Conservation (phyloP, 2,113 vertebrate genomes). For the Pleuronectes platessa region DNA sequence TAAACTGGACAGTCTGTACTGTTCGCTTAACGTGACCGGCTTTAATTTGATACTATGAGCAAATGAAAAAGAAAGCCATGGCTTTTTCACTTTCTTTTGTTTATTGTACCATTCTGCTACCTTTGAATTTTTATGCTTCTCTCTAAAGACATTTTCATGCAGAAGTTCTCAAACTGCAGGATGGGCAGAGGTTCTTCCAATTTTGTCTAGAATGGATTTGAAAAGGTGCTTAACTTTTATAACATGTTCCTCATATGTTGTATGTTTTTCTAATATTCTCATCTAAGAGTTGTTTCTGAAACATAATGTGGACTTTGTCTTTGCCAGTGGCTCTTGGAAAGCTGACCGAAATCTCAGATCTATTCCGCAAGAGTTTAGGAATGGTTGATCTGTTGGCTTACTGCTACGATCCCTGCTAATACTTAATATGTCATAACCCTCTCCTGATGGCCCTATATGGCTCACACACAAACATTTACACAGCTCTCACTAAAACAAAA, state of each 20-base stretch:
- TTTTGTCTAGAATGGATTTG: neutral
- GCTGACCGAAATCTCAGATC: slow-evolving; percentile 9
- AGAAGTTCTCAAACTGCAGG: neutral
- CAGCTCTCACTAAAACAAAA: slow-evolving; percentile 7
- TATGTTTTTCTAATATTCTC: slow-evolving; percentile 14
- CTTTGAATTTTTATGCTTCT: slow-evolving; percentile 18
- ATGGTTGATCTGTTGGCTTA: slow-evolving; percentile 55
- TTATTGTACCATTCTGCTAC: slow-evolving; percentile 34
- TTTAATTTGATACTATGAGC: slow-evolving; percentile 58
- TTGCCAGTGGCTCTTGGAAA: slow-evolving; percentile 25
- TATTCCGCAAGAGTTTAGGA: slow-evolving; percentile 28
- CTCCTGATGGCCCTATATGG: slow-evolving; percentile 8
- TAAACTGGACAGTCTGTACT: slow-evolving; percentile 63
- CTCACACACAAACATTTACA: slow-evolving; percentile 20
- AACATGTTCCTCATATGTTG: neutral
- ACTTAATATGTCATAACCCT: slow-evolving; percentile 49
- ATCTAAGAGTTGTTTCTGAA: slow-evolving; percentile 45
- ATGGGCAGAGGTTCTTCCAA: neutral
- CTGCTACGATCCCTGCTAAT: slow-evolving; percentile 47
- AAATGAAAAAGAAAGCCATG: slow-evolving; percentile 30
- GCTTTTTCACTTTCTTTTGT: slow-evolving; percentile 29
- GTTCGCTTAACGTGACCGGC: slow-evolving; percentile 41
- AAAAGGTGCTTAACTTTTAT: neutral
- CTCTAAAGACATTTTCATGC: slow-evolving; percentile 2
- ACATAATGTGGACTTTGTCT: slow-evolving; percentile 48